Conservation (phyloP, 2,888 invertebrate species). For the Parochlus steinenii region DNA sequence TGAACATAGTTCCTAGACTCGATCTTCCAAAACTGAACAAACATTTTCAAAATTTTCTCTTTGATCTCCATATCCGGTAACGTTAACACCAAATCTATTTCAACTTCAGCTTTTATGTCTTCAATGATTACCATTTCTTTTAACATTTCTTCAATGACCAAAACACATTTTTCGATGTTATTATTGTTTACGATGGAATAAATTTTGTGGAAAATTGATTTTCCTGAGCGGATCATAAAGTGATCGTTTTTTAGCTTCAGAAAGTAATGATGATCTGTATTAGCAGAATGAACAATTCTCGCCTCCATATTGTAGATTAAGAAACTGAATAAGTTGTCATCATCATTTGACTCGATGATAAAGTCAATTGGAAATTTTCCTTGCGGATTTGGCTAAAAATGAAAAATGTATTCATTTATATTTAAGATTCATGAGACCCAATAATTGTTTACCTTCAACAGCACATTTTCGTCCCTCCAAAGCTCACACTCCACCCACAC, state of each 20-base stretch:
- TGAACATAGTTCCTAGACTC: slow-evolving; percentile 9
- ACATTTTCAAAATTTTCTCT: slow-evolving; percentile 5
- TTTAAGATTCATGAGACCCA: no score
- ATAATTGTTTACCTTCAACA: neutral
- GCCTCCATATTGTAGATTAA: slow-evolving; percentile 6
- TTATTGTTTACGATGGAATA: slow-evolving; percentile 8
- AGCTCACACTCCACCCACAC: slow-evolving; percentile 11
- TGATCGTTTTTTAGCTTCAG: slow-evolving; percentile 9
- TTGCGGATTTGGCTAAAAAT: no score
- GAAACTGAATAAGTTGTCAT: slow-evolving; percentile 9
- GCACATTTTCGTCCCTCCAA: slow-evolving; percentile 5
- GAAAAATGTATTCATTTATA: no score
- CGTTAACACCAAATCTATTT: slow-evolving; percentile 5
- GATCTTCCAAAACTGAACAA: slow-evolving; percentile 7
- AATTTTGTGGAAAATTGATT: slow-evolving; percentile 8
- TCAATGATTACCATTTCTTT: slow-evolving; percentile 5
- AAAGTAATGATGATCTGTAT: slow-evolving; percentile 7
- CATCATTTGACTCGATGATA: slow-evolving; percentile 10
- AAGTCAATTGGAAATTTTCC: slow-evolving; percentile 8
- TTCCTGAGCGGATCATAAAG: slow-evolving; percentile 2
- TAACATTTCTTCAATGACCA: slow-evolving; percentile 4
- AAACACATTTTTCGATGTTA: slow-evolving; percentile 1
- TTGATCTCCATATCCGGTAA: slow-evolving; percentile 6
- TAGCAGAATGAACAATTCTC: neutral
- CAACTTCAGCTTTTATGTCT: slow-evolving; percentile 9